Percentiles rank a stretch among this genome's conserved stretches.
Conservation (phyloP, 2,113 vertebrate genomes). For the Centropus unirufus region DNA sequence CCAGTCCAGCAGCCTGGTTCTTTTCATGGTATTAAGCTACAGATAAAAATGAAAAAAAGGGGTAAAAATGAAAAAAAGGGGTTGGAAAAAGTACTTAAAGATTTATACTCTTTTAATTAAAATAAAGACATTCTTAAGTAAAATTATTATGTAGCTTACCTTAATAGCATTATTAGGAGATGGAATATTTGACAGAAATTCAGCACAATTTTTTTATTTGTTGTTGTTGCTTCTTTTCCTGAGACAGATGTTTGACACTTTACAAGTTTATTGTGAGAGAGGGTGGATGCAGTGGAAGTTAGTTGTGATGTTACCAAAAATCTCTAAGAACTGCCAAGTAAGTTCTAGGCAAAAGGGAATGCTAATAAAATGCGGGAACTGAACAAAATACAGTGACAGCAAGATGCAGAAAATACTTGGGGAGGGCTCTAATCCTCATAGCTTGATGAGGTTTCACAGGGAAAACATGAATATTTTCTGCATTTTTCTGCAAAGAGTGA, state of each 20-base stretch:
- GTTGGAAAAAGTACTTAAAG: not conserved
- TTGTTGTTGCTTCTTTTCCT: not conserved
- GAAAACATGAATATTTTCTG: slow-evolving; percentile 9
- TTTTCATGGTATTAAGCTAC: not conserved
- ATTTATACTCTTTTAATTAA: not conserved
- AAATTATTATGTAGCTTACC: not conserved
- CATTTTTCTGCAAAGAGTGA: not conserved
- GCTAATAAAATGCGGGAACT: not conserved
- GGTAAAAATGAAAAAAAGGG: not conserved
- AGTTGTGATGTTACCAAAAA: not conserved
- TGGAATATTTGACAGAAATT: not conserved
- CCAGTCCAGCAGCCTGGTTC: not conserved
- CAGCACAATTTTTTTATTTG: not conserved
- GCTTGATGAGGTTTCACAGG: slow-evolving; percentile 6
- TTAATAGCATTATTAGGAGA: not conserved
- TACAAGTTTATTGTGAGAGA: not conserved
- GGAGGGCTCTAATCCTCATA: not conserved
- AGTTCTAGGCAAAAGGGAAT: not conserved
- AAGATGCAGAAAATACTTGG: slow-evolving; percentile 23
- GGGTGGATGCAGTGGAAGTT: not conserved
- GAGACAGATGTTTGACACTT: not conserved
- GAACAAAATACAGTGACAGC: not conserved
- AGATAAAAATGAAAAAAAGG: not conserved
- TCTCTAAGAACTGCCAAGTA: not conserved
- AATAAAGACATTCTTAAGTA: not conserved